Evolutionary conservation across 2,888 invertebrate genomes (phyloP).

Genomic region (Theristus sp.): DNA sequence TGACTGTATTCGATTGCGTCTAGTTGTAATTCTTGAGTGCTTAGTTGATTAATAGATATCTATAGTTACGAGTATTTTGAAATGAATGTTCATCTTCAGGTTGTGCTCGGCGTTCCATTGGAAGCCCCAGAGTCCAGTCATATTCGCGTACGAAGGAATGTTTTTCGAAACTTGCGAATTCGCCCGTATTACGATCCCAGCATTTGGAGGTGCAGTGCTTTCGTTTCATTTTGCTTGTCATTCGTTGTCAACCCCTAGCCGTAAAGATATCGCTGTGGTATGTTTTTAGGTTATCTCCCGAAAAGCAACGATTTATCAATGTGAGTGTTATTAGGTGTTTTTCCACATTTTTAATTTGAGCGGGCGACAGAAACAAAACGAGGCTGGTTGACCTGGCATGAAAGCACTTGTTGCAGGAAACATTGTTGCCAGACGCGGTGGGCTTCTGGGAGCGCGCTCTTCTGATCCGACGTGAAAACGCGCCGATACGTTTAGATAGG

Average conservation of each 20-base stretch:
- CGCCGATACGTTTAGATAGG: slow-evolving; percentile 10
- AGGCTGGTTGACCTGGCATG: background rate
- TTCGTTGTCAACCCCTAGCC: too few relatives aligned
- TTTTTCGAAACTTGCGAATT: background rate
- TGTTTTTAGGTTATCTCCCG: background rate
- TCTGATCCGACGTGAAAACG: slow-evolving; percentile 9
- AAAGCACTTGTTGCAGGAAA: background rate
- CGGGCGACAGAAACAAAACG: background rate
- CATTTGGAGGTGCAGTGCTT: background rate
- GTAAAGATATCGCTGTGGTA: background rate
- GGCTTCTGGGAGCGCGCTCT: slow-evolving; percentile 17
- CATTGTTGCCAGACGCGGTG: slow-evolving; percentile 14
- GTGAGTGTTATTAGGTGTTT: background rate
- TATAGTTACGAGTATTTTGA: too few relatives aligned
- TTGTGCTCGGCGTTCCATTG: background rate
- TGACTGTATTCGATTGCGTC: too few relatives aligned
- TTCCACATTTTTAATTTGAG: background rate
- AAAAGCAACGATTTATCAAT: background rate
- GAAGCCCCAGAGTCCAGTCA: background rate
- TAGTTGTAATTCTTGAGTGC: too few relatives aligned
- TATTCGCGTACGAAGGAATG: background rate
- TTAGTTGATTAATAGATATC: too few relatives aligned
- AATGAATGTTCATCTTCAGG: too few relatives aligned
- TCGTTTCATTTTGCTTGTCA: background rate
- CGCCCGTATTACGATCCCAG: background rate